Base-by-base conservation (phyloP, 2,113 vertebrate genomes). In the Carassius carassius region DNA sequence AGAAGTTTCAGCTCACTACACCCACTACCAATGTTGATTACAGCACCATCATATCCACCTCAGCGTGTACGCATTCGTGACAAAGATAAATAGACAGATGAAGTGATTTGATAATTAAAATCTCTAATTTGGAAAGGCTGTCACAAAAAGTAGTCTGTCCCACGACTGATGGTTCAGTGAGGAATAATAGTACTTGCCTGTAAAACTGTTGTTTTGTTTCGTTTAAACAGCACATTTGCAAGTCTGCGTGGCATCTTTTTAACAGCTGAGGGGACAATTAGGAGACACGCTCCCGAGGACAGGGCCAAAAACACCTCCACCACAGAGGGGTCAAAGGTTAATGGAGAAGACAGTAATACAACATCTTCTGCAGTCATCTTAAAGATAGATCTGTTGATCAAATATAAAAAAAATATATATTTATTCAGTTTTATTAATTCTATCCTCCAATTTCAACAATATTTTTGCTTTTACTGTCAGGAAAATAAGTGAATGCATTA, bases 281-380 rank as follows among this genome's bases (percentile, higher is more conserved):
- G 95, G 81, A 99, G 93, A 86, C 93, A 94, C 49, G 98, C 97
- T 19, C 98, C 98, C 0, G 95, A 96, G 0, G 96, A 94, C 9
- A 99, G 90, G 25, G 97, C 93, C 75, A 97, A 2, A 84, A 99
- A 99, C 82, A 99, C 86, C 56, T 99, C 98, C 89, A 99, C 94
- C 85, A 96, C 96, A 3, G 98, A 99, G 0, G 98, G 98, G 90
- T 99, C 98, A 93, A 99, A 99, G 2, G 97, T 99, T 83, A 99
- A 91, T 17, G 97, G 95, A 14, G 98, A 98, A 29, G 98, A 96
- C 81, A 99, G 90, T 88, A 99, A 97, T 0, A 99, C 92, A 80
- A 95, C 65, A 88, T 99, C 98, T 7, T 95, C 91, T 23, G 90
- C 79, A 2, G 92, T 95, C 87, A 98, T 86, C 89, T 95, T 91